Percentiles rank a stretch among this genome's conserved stretches.
These are phyloP conservation scores for Nasonia giraulti DNA, from an alignment of 1,140 invertebrate species.

Conservation along the genomic window DNA sequence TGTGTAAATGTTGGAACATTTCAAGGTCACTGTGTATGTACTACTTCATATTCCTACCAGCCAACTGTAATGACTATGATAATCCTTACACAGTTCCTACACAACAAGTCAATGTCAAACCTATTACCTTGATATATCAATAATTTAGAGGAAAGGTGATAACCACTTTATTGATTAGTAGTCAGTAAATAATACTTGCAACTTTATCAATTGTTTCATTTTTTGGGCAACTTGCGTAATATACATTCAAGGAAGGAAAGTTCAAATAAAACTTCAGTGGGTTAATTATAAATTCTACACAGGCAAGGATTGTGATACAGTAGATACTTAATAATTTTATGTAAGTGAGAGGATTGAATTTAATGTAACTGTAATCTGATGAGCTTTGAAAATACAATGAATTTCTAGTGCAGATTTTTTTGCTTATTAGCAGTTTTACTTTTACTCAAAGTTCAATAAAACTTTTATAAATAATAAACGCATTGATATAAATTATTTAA, in stretches of 20 bases:
- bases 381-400: not conserved
- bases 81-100: conserved; percentile 41
- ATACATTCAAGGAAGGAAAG: not conserved
- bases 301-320: not conserved
- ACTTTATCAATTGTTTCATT: not conserved
- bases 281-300: not conserved
- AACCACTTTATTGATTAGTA: conserved; percentile 43
- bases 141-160: conserved; percentile 47
- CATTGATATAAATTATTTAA: not conserved
- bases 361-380: not conserved
- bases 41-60: conserved; percentile 31
- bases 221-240: not conserved
- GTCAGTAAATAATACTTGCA: conserved; percentile 17
- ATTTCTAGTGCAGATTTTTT: too few species aligned
- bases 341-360: not conserved
- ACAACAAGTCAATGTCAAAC: conserved; percentile 51
- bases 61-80: conserved; percentile 40
- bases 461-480: too few species aligned
- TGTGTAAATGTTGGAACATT: conserved; percentile 39
- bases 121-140: conserved; percentile 48
- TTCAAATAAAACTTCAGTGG: not conserved
- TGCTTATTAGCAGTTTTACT: too few species aligned
- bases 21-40: conserved; percentile 43
- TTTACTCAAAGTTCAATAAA: too few species aligned
- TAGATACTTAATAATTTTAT: too few species aligned